phyloP scores from a whole-genome alignment of 2,888 invertebrate species.

The Agriopis marginaria region DNA sequence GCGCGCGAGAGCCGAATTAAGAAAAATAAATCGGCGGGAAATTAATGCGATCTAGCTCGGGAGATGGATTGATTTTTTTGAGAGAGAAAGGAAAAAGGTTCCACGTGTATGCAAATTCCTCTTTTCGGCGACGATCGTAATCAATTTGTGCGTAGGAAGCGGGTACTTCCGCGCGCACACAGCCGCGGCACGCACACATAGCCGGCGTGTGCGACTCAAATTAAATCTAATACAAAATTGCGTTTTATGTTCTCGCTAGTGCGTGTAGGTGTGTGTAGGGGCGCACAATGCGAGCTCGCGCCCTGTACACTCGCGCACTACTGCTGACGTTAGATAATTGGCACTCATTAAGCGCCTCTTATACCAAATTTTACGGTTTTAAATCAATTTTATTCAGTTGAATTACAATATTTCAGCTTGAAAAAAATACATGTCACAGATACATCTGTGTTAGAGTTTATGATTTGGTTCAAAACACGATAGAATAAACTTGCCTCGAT shows the following conservation, averaged over 20 bases:
- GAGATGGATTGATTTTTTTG: conserved; percentile 57
- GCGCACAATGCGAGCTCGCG: conserved; percentile 79
- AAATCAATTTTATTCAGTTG: too few relatives aligned
- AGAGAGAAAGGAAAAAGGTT: conserved; percentile 53
- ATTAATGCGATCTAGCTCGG: conserved; percentile 60
- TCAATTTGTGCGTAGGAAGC: conserved; percentile 85
- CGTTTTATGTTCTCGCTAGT: conserved; percentile 84
- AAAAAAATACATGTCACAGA: too few relatives aligned
- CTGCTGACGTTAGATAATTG: conserved; percentile 59
- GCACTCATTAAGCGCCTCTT: conserved; percentile 46
- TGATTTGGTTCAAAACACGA: too few relatives aligned
- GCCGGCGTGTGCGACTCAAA: conserved; percentile 70
- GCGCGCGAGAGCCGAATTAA: conserved; percentile 46
- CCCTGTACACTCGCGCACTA: conserved; percentile 69
- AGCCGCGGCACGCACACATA: conserved; percentile 55
- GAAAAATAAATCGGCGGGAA: conserved; percentile 58
- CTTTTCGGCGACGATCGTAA: conserved; percentile 83
- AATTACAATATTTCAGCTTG: too few relatives aligned
- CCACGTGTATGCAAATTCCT: conserved; percentile 82
- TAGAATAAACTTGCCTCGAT: too few relatives aligned
- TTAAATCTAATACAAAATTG: conserved; percentile 87
- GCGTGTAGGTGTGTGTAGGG: conserved; percentile 79
- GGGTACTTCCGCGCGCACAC: conserved; percentile 68
- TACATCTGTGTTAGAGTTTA: too few relatives aligned
- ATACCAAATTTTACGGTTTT: too few relatives aligned